Conservation (phyloP, 2,113 vertebrate species). For the Catharus bicknelli region DNA sequence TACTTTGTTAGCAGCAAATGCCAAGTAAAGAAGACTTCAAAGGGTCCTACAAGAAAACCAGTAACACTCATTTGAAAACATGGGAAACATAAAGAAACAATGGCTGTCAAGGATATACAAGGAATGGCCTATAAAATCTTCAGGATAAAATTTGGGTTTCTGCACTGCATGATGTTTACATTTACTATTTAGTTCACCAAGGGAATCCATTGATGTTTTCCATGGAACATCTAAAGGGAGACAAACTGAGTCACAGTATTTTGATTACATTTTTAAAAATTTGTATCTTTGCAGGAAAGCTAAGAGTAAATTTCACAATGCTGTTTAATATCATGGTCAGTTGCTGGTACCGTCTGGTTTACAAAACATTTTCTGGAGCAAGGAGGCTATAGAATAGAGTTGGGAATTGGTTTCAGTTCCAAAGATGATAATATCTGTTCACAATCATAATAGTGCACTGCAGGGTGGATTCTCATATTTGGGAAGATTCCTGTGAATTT, state of each 20-base stretch:
- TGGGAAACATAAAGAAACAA: neutral
- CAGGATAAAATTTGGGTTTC: neutral
- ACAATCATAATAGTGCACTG: neutral
- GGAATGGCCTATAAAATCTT: neutral
- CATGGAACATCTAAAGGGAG: neutral
- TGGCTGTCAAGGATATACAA: neutral
- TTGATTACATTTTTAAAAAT: neutral
- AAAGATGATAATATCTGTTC: neutral
- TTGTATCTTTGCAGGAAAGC: neutral
- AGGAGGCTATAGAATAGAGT: neutral
- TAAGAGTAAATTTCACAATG: neutral
- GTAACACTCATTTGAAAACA: neutral
- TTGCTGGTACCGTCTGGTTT: neutral
- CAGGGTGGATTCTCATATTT: neutral
- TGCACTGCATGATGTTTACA: neutral
- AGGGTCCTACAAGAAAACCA: neutral
- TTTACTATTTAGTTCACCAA: neutral
- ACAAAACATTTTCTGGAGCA: neutral
- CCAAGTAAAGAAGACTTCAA: neutral
- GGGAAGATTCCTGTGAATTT: neutral
- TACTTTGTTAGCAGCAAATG: neutral
- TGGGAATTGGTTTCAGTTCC: neutral
- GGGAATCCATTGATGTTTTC: neutral
- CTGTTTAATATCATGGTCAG: neutral
- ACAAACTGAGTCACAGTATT: neutral